phyloP scores from a whole-genome alignment of 2,888 invertebrate genomes.

The Eurytoma adleriae region DNA sequence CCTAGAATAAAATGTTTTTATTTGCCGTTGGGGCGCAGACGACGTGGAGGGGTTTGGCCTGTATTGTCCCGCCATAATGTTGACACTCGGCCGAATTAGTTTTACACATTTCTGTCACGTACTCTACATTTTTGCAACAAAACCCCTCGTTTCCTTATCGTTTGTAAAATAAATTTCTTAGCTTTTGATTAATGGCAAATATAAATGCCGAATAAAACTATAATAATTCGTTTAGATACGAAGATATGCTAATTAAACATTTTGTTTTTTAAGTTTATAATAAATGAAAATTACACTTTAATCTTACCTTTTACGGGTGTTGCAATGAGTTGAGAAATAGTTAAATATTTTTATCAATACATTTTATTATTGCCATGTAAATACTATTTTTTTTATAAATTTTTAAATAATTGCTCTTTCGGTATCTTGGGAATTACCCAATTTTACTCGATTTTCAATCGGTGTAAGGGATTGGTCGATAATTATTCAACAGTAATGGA shows the following conservation, averaged over 20 bases:
- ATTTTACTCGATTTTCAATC: conserved; percentile 69
- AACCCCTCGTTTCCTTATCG: conserved; percentile 9
- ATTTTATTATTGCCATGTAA: too few species aligned
- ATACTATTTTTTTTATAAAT: too few species aligned
- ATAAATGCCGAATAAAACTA: too few species aligned
- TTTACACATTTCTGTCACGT: conserved; percentile 33
- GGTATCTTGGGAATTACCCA: background rate
- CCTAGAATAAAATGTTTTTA: conserved; percentile 68
- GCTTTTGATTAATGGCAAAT: too few species aligned
- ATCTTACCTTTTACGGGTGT: too few species aligned
- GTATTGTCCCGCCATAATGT: conserved; percentile 6
- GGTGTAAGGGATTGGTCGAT: conserved; percentile 64
- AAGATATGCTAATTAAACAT: too few species aligned
- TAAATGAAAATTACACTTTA: too few species aligned
- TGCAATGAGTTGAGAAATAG: too few species aligned
- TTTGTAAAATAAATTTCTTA: background rate
- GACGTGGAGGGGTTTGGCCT: background rate
- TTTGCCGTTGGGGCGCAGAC: conserved; percentile 61
- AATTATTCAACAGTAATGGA: conserved; percentile 70
- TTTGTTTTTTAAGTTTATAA: too few species aligned
- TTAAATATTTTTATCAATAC: too few species aligned
- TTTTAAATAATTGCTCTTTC: too few species aligned
- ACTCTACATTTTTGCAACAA: conserved; percentile 15
- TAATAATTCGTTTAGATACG: too few species aligned
- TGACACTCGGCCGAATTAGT: conserved; percentile 11